Conservation (phyloP, 2,797 vertebrate species). For the Meda fulgida region DNA sequence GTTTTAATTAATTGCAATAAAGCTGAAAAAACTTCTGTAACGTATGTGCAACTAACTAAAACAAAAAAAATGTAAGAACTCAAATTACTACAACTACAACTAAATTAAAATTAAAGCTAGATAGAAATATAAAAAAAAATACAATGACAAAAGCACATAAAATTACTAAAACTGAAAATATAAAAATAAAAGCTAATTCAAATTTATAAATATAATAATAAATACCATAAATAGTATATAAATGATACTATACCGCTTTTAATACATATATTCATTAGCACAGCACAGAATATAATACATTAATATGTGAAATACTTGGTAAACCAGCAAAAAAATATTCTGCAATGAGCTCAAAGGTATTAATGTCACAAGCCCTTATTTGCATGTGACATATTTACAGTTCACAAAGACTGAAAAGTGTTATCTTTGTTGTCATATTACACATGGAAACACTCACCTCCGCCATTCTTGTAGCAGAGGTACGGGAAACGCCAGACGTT, state of each 20-base stretch:
- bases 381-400: not conserved
- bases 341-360: not conserved
- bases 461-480: conserved; percentile 99
- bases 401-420: not conserved
- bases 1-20: not conserved
- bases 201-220: not conserved
- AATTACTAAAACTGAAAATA: not conserved
- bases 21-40: not conserved
- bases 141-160: not conserved
- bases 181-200: too few species aligned
- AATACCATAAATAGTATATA: not conserved
- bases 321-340: not conserved
- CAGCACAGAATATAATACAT: not conserved
- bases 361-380: conserved; percentile 6
- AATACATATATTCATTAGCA: not conserved
- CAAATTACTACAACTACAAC: not conserved
- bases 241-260: not conserved
- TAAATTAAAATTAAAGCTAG: not conserved
- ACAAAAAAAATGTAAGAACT: not conserved
- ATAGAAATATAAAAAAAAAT: not conserved
- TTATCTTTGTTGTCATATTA: not conserved
- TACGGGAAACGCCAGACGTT: conserved; percentile 99
- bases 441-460: conserved; percentile 80
- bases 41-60: not conserved
- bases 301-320: not conserved